Evolutionary conservation across 2,113 vertebrate genomes (phyloP).

Genomic region (Eudyptes chrysolophus): DNA sequence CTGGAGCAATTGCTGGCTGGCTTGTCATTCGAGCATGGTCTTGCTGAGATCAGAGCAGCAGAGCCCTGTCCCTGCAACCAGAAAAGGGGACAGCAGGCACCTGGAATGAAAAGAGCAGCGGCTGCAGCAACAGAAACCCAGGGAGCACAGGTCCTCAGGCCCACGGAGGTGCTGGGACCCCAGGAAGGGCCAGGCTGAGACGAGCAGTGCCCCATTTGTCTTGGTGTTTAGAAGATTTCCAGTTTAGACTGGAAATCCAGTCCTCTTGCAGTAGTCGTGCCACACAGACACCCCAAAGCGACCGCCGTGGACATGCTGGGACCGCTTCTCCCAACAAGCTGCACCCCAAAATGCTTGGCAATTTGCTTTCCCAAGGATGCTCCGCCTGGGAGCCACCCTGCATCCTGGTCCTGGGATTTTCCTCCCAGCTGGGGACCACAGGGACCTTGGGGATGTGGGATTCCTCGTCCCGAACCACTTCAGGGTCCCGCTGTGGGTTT

Average conservation of each 20-base stretch:
- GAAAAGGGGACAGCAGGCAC: neutral
- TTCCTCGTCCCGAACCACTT: accelerated
- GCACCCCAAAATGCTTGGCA: neutral
- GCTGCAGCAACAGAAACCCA: neutral
- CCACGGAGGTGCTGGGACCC: neutral
- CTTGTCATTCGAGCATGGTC: neutral
- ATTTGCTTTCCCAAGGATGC: neutral
- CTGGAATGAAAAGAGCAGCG: neutral
- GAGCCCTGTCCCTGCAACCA: neutral
- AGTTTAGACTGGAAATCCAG: neutral
- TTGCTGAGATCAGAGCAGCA: neutral
- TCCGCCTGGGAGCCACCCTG: neutral
- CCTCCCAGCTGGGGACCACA: neutral
- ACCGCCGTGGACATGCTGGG: accelerated
- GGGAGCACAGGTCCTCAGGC: accelerated
- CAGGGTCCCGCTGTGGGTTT: neutral
- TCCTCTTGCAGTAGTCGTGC: accelerated
- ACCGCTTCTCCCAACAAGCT: neutral
- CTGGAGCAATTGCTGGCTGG: neutral
- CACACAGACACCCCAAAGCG: accelerated
- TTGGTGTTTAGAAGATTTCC: accelerated
- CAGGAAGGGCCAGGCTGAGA: neutral
- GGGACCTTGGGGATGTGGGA: neutral
- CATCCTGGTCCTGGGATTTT: neutral
- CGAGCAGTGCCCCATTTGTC: accelerated